Evolutionary conservation across 1,140 invertebrate genomes (phyloP).

Genomic region (Himalopsyche phryganea): DNA sequence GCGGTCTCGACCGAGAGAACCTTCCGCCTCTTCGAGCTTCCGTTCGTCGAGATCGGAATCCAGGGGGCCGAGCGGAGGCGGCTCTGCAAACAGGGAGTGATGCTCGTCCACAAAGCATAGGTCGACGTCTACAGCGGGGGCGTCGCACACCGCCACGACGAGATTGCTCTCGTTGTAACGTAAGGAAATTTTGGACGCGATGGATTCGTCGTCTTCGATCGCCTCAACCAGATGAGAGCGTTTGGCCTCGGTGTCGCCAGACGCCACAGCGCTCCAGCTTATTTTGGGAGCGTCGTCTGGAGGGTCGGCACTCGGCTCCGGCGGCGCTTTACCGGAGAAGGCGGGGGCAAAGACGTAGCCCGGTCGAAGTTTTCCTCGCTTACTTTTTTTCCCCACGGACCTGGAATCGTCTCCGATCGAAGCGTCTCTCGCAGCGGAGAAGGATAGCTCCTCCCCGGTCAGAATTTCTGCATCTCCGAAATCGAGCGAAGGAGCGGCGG

Average conservation of each 20-base stretch:
- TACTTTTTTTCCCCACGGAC: slow-evolving; percentile 42
- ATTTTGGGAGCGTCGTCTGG: slow-evolving; percentile 11
- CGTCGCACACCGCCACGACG: slow-evolving; percentile 48
- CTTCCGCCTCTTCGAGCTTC: slow-evolving; percentile 48
- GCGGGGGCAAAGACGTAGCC: neutral
- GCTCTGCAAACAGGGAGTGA: slow-evolving; percentile 41
- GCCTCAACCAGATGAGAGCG: neutral
- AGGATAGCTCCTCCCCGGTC: neutral
- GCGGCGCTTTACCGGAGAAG: neutral
- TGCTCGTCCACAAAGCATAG: slow-evolving; percentile 50
- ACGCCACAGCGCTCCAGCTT: slow-evolving; percentile 21
- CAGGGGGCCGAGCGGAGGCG: slow-evolving; percentile 46
- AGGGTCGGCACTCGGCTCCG: neutral
- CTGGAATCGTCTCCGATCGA: slow-evolving; percentile 40
- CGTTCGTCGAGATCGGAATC: slow-evolving; percentile 47
- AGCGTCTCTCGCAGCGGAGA: slow-evolving; percentile 11
- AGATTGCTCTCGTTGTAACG: slow-evolving; percentile 50
- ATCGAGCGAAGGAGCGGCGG: slow-evolving; percentile 1
- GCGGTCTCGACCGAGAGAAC: slow-evolving; percentile 35
- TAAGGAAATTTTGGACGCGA: slow-evolving; percentile 40
- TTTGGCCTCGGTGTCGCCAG: neutral
- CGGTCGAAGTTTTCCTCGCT: slow-evolving; percentile 33
- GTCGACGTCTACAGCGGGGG: slow-evolving; percentile 37
- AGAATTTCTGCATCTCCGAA: slow-evolving; percentile 1
- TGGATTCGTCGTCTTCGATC: neutral